phyloP scores from a whole-genome alignment of 2,888 invertebrate genomes.

The Leptarthrus brevirostris region DNA sequence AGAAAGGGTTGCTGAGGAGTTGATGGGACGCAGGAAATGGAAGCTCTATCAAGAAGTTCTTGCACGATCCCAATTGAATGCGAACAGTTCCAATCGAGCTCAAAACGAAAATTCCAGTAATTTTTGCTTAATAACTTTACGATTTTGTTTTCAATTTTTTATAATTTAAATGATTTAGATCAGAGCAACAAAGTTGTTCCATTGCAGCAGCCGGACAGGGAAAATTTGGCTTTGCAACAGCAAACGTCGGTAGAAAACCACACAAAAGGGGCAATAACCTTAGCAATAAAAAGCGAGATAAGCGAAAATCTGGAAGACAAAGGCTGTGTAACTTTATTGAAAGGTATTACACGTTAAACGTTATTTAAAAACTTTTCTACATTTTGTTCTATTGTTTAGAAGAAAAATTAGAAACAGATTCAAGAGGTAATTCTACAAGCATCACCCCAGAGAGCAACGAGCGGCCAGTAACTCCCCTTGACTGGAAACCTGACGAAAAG shows the following conservation, averaged over 20 bases:
- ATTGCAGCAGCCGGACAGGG: slow-evolving; percentile 47
- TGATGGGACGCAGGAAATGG: slow-evolving; percentile 97
- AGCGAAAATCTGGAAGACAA: slow-evolving; percentile 52
- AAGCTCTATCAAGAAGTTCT: slow-evolving; percentile 88
- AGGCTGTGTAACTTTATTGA: slow-evolving; percentile 32
- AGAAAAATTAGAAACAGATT: slow-evolving; percentile 44
- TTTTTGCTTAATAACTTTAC: neutral
- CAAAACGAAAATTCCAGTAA: slow-evolving; percentile 56
- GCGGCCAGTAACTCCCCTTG: slow-evolving; percentile 68
- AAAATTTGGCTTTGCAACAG: slow-evolving; percentile 49
- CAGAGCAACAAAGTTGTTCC: slow-evolving; percentile 51
- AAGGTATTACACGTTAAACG: neutral
- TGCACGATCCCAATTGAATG: slow-evolving; percentile 69
- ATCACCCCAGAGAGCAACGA: slow-evolving; percentile 57
- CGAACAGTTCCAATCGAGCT: slow-evolving; percentile 57
- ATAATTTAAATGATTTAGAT: too few species aligned
- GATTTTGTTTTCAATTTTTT: neutral
- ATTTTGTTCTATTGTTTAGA: neutral
- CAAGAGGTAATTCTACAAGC: slow-evolving; percentile 51
- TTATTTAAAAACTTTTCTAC: neutral
- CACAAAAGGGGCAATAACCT: slow-evolving; percentile 53
- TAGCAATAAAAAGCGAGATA: slow-evolving; percentile 54
- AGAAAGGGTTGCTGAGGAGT: slow-evolving; percentile 96
- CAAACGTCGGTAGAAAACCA: slow-evolving; percentile 53
- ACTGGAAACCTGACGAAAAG: slow-evolving; percentile 87